A percentile compares a stretch with the other conserved stretches of the same genome.
These are phyloP conservation scores for Diarsia brunnea DNA, from an alignment of 2,888 invertebrate genomes.

Conservation along the genomic window DNA sequence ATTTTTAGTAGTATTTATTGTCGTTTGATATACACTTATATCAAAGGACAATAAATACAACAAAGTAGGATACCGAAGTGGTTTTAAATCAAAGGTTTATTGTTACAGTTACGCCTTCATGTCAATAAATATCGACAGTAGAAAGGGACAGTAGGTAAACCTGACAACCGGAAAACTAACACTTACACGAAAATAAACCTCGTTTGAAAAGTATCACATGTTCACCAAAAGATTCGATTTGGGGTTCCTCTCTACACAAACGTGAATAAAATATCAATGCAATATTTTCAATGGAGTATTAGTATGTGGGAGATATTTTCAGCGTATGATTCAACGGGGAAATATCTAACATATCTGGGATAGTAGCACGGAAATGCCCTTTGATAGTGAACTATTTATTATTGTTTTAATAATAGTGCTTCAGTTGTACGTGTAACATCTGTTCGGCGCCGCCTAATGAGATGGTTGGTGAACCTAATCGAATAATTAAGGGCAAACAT, in stretches of 20 bases:
- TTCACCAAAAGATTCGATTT: constrained; percentile 24
- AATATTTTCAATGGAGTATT: constrained; percentile 22
- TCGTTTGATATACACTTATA: too few species aligned
- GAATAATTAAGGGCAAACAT: constrained; percentile 13
- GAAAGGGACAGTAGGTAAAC: background rate
- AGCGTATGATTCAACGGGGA: constrained; percentile 35
- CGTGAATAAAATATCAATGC: constrained; percentile 27
- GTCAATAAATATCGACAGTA: constrained; percentile 11
- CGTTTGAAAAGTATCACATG: constrained; percentile 26
- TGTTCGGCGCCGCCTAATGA: constrained; percentile 17
- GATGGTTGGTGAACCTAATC: constrained; percentile 40
- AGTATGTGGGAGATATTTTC: constrained; percentile 28
- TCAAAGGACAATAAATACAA: background rate
- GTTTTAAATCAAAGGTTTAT: background rate
- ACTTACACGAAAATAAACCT: constrained; percentile 9
- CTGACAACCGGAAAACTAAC: constrained; percentile 27
- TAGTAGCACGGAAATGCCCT: constrained; percentile 35
- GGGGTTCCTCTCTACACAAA: constrained; percentile 20
- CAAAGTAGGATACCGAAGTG: background rate
- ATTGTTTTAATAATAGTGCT: constrained; percentile 34
- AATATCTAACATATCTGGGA: constrained; percentile 34
- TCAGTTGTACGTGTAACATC: constrained; percentile 35
- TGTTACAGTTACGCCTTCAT: background rate
- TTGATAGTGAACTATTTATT: constrained; percentile 42
- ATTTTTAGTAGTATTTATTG: too few species aligned